Percentiles rank a stretch among this genome's conserved stretches.
These are phyloP conservation scores for Saturnia japonica DNA, from an alignment of 2,888 invertebrate genomes.

Conservation along the genomic window DNA sequence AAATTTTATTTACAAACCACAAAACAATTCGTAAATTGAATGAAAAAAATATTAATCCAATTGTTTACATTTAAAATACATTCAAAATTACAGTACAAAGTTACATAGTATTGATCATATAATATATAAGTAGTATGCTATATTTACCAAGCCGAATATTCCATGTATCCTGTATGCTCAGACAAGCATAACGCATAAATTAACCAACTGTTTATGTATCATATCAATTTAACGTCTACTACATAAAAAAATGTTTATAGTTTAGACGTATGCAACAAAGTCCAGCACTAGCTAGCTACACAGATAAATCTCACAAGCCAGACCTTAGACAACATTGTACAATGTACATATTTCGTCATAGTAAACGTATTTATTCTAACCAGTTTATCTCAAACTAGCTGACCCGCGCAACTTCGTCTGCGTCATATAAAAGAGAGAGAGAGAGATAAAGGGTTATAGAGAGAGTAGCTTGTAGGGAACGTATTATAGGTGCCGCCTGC, in stretches of 20 bases:
- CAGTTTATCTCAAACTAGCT: too few species aligned
- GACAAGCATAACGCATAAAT: background rate
- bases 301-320: slow-evolving; percentile 12
- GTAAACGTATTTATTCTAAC: background rate
- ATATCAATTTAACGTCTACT: background rate
- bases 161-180: background rate
- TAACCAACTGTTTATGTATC: background rate
- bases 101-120: background rate
- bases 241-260: background rate
- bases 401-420: too few species aligned
- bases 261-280: background rate
- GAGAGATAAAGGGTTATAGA: too few species aligned
- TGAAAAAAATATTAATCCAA: background rate
- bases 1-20: background rate
- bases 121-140: background rate
- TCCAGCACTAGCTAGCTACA: background rate
- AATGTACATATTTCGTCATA: slow-evolving; percentile 17
- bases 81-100: background rate
- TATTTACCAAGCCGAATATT: background rate
- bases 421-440: too few species aligned
- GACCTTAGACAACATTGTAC: slow-evolving; percentile 32
- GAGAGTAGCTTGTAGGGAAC: too few species aligned
- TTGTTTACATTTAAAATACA: background rate
- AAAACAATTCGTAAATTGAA: background rate
- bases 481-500: too few species aligned